A percentile compares a stretch with the other conserved stretches of the same genome.
Conservation (phyloP, 2,113 vertebrate genomes). For the Bubalus kerabau region DNA sequence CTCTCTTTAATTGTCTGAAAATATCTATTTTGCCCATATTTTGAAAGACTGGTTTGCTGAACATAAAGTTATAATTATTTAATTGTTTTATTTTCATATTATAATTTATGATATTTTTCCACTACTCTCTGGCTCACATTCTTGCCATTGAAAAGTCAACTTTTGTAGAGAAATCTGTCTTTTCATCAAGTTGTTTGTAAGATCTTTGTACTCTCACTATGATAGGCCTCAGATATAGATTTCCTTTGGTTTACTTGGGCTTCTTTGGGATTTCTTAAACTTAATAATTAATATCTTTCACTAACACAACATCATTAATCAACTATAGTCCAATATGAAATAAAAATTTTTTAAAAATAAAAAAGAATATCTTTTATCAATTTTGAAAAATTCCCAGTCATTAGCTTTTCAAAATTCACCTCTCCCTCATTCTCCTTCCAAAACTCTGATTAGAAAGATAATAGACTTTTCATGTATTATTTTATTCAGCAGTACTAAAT, state of each 20-base stretch:
- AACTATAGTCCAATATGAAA: background rate
- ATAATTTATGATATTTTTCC: background rate
- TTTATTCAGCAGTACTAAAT: background rate
- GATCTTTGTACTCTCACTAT: background rate
- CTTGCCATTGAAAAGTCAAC: background rate
- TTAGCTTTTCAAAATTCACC: background rate
- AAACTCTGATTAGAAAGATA: background rate
- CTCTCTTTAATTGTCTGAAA: background rate
- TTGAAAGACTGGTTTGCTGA: background rate
- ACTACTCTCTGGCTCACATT: background rate
- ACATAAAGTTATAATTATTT: background rate
- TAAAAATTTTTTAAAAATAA: background rate
- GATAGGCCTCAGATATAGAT: background rate
- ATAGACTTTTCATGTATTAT: background rate
- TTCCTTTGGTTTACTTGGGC: background rate
- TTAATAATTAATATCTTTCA: background rate
- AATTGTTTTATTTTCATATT: background rate
- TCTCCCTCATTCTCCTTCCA: background rate
- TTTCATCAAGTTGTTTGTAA: background rate
- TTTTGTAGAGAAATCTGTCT: background rate
- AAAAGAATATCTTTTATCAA: background rate
- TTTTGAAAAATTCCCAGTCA: background rate
- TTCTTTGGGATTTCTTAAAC: background rate
- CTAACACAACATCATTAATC: background rate
- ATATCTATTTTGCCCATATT: background rate